Percentiles rank a stretch among this genome's conserved stretches.
Evolutionary conservation across 1,140 invertebrate genomes (phyloP).

Genomic region (Drosophila lacertosa): DNA sequence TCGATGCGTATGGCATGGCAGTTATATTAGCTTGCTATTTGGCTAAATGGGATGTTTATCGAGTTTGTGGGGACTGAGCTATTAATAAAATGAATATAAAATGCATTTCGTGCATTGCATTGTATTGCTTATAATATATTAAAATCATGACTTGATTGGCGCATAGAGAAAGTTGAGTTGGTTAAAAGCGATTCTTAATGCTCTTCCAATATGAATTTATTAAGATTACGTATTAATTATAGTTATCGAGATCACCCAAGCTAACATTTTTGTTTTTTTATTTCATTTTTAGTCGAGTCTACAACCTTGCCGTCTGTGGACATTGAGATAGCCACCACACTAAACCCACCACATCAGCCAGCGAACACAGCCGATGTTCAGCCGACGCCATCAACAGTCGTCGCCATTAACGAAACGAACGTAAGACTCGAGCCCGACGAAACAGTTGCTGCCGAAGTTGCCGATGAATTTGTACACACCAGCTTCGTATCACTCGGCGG

Average conservation of each 20-base stretch:
- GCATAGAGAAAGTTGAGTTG: constrained; percentile 26
- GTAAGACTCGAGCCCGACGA: constrained; percentile 5
- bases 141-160: constrained; percentile 21
- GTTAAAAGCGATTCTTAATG: constrained; percentile 16
- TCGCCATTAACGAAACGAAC: constrained; percentile 9
- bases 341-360: constrained; percentile 29
- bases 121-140: constrained; percentile 16
- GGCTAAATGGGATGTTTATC: constrained; percentile 66
- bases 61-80: constrained; percentile 41
- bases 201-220: constrained; percentile 1
- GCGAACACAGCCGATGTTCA: constrained; percentile 4
- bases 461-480: constrained; percentile 35
- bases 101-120: constrained; percentile 51
- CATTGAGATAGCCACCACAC: constrained; percentile 36
- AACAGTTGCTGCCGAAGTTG: constrained; percentile 22
- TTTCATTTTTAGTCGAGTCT: constrained; percentile 49
- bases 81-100: constrained; percentile 52
- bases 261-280: not conserved
- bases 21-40: constrained; percentile 68
- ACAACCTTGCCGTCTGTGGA: constrained; percentile 40
- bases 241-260: not conserved
- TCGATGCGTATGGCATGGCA: constrained; percentile 41
- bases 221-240: constrained; percentile 3
- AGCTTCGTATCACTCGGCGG: constrained; percentile 51
- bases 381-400: constrained; percentile 11